Evolutionary conservation across 2,113 vertebrate genomes (phyloP).

Genomic region (Athene cunicularia): DNA sequence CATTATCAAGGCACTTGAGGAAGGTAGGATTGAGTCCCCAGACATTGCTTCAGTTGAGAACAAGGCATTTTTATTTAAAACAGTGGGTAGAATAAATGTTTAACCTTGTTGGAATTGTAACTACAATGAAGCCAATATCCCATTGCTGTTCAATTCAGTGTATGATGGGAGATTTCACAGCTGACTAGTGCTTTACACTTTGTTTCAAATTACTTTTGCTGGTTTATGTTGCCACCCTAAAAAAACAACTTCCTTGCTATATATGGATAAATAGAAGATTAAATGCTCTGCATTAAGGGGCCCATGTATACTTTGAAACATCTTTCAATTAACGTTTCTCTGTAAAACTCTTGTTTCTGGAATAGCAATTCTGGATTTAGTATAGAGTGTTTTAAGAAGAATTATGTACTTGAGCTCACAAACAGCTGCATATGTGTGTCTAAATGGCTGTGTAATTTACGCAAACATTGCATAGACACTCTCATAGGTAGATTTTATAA

Average conservation of each 20-base stretch:
- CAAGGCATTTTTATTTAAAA: constrained; percentile 62
- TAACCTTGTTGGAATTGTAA: constrained; percentile 41
- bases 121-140: constrained; percentile 17
- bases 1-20: not conserved
- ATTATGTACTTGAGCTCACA: not conserved
- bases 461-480: not conserved
- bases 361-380: not conserved
- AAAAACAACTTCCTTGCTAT: not conserved
- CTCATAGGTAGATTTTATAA: not conserved
- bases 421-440: not conserved
- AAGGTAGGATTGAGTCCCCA: not conserved
- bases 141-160: constrained; percentile 41
- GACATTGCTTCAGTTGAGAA: not conserved
- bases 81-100: constrained; percentile 40
- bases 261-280: not conserved
- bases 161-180: constrained; percentile 63
- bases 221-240: not conserved
- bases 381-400: not conserved
- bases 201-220: constrained; percentile 50
- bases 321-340: constrained; percentile 5
- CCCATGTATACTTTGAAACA: not conserved
- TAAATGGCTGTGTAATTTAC: not conserved
- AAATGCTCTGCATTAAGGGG: not conserved
- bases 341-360: not conserved
- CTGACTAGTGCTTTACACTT: constrained; percentile 55